phyloP scores from a whole-genome alignment of 2,797 vertebrate species.

The Cyprinodon diabolis region DNA sequence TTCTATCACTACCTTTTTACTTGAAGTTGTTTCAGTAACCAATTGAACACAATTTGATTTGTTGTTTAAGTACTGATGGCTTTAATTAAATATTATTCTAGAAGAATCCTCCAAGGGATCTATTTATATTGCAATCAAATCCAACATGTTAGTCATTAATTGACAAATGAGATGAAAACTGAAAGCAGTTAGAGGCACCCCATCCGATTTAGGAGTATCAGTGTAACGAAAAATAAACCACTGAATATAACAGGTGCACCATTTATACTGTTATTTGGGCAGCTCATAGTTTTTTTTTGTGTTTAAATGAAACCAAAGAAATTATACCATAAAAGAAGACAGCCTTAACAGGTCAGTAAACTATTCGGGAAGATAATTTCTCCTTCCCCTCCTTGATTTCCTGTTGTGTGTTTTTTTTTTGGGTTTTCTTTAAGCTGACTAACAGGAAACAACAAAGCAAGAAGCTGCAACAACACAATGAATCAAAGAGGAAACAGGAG shows the following conservation, averaged over 20 bases:
- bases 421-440: conserved; percentile 21
- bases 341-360: neutral
- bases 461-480: conserved; percentile 11
- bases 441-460: conserved; percentile 22
- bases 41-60: too few relatives aligned
- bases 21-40: too few relatives aligned
- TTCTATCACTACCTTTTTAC: too few relatives aligned
- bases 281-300: too few relatives aligned
- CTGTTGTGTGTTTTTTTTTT: neutral
- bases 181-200: neutral
- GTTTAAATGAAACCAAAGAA: too few relatives aligned
- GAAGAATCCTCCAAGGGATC: neutral
- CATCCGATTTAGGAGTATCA: neutral
- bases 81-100: neutral
- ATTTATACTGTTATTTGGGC: neutral
- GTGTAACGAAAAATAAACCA: neutral
- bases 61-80: neutral
- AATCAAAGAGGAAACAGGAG: conserved; percentile 6
- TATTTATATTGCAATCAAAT: neutral
- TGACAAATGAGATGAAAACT: neutral
- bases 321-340: too few relatives aligned
- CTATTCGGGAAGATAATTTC: conserved; percentile 26
- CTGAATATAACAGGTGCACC: neutral
- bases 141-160: neutral
- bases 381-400: conserved; percentile 14